Evolutionary conservation across 2,888 invertebrate species (phyloP).

Genomic region (Drosophila greeni): DNA sequence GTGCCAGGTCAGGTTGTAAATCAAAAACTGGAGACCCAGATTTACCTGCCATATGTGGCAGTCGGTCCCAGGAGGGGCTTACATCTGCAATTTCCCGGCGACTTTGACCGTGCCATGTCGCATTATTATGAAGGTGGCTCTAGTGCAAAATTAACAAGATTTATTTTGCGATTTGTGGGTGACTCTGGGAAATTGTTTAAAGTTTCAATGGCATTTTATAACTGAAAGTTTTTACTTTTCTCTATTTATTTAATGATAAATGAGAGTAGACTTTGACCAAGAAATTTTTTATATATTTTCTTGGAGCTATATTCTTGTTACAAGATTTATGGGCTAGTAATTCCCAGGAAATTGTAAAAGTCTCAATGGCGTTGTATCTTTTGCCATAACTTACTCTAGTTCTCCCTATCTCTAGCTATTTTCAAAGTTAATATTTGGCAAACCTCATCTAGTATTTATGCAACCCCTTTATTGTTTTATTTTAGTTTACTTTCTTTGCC

Average conservation of each 20-base stretch:
- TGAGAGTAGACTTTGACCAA: not conserved
- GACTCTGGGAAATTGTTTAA: constrained; percentile 6
- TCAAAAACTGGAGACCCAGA: constrained; percentile 32
- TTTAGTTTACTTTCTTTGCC: constrained; percentile 5
- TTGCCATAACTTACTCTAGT: not conserved
- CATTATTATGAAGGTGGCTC: constrained; percentile 2
- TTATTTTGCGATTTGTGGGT: constrained; percentile 13
- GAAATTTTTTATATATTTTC: not conserved
- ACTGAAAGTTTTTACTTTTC: not conserved
- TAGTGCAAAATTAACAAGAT: constrained; percentile 11
- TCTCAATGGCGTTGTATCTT: not conserved
- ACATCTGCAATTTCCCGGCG: not conserved
- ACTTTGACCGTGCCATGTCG: constrained; percentile 24
- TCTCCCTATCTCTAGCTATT: not conserved
- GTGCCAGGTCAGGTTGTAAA: constrained; percentile 69
- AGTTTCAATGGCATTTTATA: constrained; percentile 5
- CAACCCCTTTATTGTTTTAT: not conserved
- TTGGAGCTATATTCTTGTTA: too few species aligned
- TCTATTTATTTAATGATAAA: not conserved
- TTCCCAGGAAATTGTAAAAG: constrained; percentile 6
- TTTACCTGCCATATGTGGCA: constrained; percentile 19
- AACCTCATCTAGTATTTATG: constrained; percentile 1
- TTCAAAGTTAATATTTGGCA: constrained; percentile 7
- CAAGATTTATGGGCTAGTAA: not conserved
- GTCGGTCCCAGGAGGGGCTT: constrained; percentile 7